These are phyloP conservation scores for Poeciliopsis turrubarensis DNA, from an alignment of 2,113 vertebrate genomes.

Conservation along the genomic window DNA sequence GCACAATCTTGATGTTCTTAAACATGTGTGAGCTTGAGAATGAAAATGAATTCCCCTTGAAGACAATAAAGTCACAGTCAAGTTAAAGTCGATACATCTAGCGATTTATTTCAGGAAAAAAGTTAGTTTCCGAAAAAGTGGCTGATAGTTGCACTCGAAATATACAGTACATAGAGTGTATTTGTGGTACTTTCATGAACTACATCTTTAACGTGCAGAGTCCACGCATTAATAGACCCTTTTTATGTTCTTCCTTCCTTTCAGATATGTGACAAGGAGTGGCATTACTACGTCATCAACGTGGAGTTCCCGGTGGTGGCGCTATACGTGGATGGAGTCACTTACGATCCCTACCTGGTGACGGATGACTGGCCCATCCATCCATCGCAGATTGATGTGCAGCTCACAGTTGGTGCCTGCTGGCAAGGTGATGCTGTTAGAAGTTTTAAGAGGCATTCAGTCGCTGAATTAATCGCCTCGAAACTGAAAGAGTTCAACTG, in stretches of 20 bases:
- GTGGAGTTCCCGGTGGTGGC: conserved; percentile 94
- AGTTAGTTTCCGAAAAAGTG: neutral
- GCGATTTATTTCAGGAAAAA: neutral
- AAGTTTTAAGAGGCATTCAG: neutral
- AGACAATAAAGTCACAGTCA: too few species aligned
- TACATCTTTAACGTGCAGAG: neutral
- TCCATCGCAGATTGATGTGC: conserved; percentile 94
- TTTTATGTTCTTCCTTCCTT: neutral
- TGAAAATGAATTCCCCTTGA: too few species aligned
- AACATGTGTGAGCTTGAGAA: too few species aligned
- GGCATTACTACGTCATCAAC: conserved; percentile 97
- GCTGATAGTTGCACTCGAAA: neutral
- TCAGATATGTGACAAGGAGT: conserved; percentile 98
- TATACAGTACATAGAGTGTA: neutral
- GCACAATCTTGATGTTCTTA: too few species aligned
- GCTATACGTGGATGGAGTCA: conserved; percentile 93
- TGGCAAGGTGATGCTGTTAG: conserved; percentile 89
- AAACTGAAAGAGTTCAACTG: neutral
- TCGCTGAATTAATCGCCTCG: neutral
- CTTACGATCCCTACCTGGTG: conserved; percentile 95
- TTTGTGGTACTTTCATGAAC: neutral
- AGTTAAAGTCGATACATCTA: too few species aligned
- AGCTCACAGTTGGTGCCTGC: conserved; percentile 95
- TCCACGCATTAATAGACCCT: neutral
- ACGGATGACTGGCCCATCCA: conserved; percentile 99